phyloP scores from a whole-genome alignment of 2,113 vertebrate genomes.

The Notiomystis cincta region DNA sequence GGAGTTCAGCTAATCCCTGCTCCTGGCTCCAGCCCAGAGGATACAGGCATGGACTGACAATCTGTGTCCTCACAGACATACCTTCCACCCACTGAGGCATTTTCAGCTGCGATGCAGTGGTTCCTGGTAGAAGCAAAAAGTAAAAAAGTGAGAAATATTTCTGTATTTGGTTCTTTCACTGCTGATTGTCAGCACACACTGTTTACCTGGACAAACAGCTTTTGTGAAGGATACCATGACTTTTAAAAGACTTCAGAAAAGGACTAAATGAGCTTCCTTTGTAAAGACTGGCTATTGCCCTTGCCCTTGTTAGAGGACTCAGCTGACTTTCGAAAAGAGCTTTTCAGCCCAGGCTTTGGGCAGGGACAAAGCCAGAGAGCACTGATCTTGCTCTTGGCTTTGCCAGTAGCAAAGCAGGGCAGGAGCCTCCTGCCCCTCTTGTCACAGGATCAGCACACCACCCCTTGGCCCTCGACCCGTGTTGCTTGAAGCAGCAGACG shows the following conservation, averaged over 20 bases:
- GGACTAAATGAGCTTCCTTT: neutral
- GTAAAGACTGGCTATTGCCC: neutral
- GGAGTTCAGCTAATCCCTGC: neutral
- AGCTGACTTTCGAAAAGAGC: neutral
- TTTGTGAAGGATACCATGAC: neutral
- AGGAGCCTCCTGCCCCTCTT: neutral
- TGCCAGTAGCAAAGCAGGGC: neutral
- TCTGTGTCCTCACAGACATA: rapidly evolving
- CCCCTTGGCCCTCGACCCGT: neutral
- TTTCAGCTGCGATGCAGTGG: neutral
- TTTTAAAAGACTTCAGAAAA: neutral
- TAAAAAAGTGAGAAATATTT: neutral
- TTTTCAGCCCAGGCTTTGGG: neutral
- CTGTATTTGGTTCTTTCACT: neutral
- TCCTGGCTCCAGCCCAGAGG: neutral
- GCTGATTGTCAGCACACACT: neutral
- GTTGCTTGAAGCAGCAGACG: neutral
- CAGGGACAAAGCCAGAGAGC: neutral
- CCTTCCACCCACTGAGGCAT: neutral
- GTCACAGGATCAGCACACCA: neutral
- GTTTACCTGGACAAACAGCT: neutral
- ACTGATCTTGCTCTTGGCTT: neutral
- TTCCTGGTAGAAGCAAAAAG: neutral
- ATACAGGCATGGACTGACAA: neutral
- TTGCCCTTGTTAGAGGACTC: neutral